Conservation (phyloP, 2,888 invertebrate species). For the Heliconius hortense region DNA sequence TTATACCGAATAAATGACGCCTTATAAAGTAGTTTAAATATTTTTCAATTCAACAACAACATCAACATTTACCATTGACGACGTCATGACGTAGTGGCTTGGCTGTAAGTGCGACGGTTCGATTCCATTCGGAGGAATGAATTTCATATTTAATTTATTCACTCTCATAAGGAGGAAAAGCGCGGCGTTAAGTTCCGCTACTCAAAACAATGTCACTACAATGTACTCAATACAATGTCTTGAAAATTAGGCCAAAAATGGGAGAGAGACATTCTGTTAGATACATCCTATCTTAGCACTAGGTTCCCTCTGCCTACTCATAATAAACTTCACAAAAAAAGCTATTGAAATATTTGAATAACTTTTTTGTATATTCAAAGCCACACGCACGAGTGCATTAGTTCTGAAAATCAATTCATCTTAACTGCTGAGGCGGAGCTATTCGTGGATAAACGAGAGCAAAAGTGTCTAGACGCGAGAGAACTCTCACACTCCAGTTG, state of each 20-base stretch:
- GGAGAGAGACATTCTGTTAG: background rate
- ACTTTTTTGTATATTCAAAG: background rate
- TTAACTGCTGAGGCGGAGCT: constrained; percentile 3
- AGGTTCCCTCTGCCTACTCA: background rate
- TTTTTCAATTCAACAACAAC: background rate
- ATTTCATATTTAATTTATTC: background rate
- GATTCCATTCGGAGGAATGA: background rate
- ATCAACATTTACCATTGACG: no score
- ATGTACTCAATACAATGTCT: background rate
- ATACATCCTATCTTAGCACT: background rate
- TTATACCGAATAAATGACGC: no score
- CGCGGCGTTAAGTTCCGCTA: background rate
- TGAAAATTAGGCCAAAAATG: background rate
- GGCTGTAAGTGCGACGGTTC: background rate
- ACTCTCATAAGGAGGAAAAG: background rate
- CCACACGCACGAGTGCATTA: constrained; percentile 2
- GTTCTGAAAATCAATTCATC: constrained; percentile 7
- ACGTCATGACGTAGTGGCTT: background rate
- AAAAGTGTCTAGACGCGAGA: constrained; percentile 21
- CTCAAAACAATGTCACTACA: no score
- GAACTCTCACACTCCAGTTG: background rate
- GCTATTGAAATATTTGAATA: background rate
- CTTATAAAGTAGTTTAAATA: no score
- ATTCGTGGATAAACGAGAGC: constrained; percentile 12
- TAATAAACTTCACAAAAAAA: background rate